Evolutionary conservation across 2,113 vertebrate species (phyloP).

Genomic region (Ranitomeya variabilis): DNA sequence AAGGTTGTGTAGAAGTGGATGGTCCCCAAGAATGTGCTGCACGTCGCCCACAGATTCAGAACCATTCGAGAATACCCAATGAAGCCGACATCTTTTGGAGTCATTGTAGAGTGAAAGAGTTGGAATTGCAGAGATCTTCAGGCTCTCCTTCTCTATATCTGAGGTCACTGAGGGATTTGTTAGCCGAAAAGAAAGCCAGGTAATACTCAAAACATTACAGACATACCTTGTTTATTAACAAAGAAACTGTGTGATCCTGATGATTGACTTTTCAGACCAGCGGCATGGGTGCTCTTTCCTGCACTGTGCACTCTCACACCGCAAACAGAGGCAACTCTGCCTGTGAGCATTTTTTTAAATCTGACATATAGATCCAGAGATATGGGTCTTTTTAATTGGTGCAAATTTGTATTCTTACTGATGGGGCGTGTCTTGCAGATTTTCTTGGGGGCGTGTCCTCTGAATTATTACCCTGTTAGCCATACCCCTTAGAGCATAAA

Average conservation of each 20-base stretch:
- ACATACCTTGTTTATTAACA: not conserved
- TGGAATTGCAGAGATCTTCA: conserved; percentile 64
- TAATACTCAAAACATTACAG: not conserved
- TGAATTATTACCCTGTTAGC: too few relatives aligned
- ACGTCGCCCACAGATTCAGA: not conserved
- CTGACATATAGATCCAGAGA: too few relatives aligned
- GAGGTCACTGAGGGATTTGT: conserved; percentile 70
- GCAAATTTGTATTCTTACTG: too few relatives aligned
- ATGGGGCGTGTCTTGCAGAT: too few relatives aligned
- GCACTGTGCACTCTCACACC: too few relatives aligned
- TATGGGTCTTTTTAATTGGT: too few relatives aligned
- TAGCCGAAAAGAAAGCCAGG: conserved; percentile 63
- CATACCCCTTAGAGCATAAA: too few relatives aligned
- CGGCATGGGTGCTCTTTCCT: too few relatives aligned
- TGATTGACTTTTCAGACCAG: too few relatives aligned
- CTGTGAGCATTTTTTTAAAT: too few relatives aligned
- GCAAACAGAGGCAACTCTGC: too few relatives aligned
- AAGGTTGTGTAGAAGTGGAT: conserved; percentile 74
- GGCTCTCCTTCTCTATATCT: conserved; percentile 77
- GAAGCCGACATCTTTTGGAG: conserved; percentile 92
- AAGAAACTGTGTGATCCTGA: not conserved
- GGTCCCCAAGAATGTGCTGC: conserved; percentile 51
- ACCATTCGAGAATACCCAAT: conserved; percentile 66
- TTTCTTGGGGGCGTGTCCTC: too few relatives aligned
- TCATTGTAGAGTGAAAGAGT: conserved; percentile 76